These are phyloP conservation scores for Trichogramma evanescens DNA, from an alignment of 2,888 invertebrate species.

Conservation along the genomic window DNA sequence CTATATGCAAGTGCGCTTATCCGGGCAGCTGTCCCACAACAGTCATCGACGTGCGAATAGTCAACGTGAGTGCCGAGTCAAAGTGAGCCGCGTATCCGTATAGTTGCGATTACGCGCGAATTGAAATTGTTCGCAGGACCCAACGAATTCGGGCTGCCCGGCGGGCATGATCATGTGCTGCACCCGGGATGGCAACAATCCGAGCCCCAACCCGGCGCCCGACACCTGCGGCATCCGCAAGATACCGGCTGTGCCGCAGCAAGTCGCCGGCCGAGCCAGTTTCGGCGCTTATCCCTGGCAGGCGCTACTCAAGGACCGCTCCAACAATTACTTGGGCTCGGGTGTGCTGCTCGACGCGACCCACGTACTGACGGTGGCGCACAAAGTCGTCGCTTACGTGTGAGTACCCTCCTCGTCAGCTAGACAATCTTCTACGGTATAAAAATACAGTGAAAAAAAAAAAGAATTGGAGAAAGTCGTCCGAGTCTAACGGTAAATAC, in stretches of 20 bases:
- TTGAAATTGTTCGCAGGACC: neutral
- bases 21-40: slow-evolving; percentile 24
- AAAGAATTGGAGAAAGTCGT: no score
- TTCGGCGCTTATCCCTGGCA: slow-evolving; percentile 42
- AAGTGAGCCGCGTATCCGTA: no score
- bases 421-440: no score
- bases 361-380: slow-evolving; percentile 50
- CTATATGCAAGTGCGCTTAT: slow-evolving; percentile 27
- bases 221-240: slow-evolving; percentile 34
- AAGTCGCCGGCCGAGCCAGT: slow-evolving; percentile 31
- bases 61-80: slow-evolving; percentile 28
- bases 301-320: slow-evolving; percentile 29
- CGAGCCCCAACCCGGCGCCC: neutral
- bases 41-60: slow-evolving; percentile 34
- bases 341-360: slow-evolving; percentile 42
- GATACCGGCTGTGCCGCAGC: slow-evolving; percentile 24
- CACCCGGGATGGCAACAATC: neutral
- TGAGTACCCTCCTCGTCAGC: slow-evolving; percentile 26
- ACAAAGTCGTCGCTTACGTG: slow-evolving; percentile 44
- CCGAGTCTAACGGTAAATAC: no score
- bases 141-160: slow-evolving; percentile 1
- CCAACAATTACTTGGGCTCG: slow-evolving; percentile 33
- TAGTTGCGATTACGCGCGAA: no score
- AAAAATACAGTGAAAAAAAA: no score
- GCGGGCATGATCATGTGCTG: slow-evolving; percentile 14